phyloP scores from a whole-genome alignment of 2,113 vertebrate genomes.

The Nerophis ophidion region DNA sequence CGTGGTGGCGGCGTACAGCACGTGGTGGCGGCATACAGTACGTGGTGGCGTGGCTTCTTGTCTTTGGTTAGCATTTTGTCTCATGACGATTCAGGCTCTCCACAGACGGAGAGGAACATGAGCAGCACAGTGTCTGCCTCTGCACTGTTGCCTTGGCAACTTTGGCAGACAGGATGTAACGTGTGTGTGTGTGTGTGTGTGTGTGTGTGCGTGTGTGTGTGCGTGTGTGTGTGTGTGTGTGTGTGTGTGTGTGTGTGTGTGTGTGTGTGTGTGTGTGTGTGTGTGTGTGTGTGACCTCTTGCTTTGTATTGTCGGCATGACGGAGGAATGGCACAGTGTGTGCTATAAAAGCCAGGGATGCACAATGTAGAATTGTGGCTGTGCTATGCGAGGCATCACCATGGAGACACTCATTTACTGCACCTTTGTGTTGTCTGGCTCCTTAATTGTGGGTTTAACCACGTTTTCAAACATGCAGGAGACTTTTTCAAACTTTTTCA shows the following conservation, averaged over 20 bases:
- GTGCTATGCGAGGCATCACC: no score
- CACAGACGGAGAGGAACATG: constrained; percentile 20
- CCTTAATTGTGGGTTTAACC: no score
- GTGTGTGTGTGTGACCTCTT: constrained; percentile 31
- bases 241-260: not conserved
- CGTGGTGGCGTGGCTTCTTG: not conserved
- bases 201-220: not conserved
- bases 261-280: not conserved
- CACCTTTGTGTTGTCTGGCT: no score
- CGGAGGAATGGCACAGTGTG: no score
- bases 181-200: not conserved
- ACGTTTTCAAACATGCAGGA: no score
- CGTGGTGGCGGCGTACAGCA: no score
- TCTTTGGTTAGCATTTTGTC: not conserved
- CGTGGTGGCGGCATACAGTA: no score
- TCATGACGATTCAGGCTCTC: constrained; percentile 7
- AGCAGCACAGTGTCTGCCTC: constrained; percentile 27
- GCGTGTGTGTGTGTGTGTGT: not conserved
- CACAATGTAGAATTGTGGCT: no score
- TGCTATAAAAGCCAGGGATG: no score
- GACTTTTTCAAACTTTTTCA: no score
- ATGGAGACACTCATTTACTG: no score
- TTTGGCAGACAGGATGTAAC: constrained; percentile 8
- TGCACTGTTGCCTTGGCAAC: constrained; percentile 53
- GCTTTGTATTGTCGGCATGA: constrained; percentile 26